These are phyloP conservation scores for Tethya wilhelma DNA, from an alignment of 37 sponge, comb jelly and placozoan genomes.

Conservation along the genomic window DNA sequence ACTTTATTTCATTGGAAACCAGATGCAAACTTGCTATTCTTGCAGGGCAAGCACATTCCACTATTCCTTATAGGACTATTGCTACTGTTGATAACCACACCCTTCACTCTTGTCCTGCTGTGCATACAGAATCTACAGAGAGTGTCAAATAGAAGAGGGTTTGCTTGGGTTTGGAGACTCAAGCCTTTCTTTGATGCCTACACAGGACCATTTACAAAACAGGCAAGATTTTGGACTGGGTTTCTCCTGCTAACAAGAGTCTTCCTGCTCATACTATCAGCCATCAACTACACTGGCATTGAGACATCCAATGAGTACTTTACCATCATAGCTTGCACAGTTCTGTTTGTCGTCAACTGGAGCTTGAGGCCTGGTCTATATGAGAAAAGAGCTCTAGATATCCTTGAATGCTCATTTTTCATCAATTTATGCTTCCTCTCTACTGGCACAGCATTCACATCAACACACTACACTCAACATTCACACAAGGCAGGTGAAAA, in stretches of 20 bases:
- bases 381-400: not conserved
- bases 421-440: not conserved
- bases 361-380: not conserved
- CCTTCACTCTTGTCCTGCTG: slow-evolving; percentile 5
- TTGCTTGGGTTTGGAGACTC: slow-evolving; percentile 1
- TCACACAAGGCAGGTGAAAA: too few species aligned
- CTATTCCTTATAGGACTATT: not conserved
- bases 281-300: not conserved
- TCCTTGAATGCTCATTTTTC: slow-evolving; percentile 7
- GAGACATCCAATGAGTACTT: not conserved
- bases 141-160: not conserved
- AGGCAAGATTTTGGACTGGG: slow-evolving; percentile 5
- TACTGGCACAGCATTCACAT: too few species aligned
- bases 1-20: not conserved
- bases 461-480: too few species aligned
- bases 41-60: not conserved
- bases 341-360: not conserved
- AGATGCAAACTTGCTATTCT: slow-evolving; percentile 26
- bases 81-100: not conserved
- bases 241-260: not conserved
- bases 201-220: slow-evolving; percentile 5
- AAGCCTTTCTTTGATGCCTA: slow-evolving; percentile 31
- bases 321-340: not conserved
- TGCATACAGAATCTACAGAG: not conserved
- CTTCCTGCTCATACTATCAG: not conserved